phyloP scores from a whole-genome alignment of 2,888 invertebrate genomes.

The Elegia similella region DNA sequence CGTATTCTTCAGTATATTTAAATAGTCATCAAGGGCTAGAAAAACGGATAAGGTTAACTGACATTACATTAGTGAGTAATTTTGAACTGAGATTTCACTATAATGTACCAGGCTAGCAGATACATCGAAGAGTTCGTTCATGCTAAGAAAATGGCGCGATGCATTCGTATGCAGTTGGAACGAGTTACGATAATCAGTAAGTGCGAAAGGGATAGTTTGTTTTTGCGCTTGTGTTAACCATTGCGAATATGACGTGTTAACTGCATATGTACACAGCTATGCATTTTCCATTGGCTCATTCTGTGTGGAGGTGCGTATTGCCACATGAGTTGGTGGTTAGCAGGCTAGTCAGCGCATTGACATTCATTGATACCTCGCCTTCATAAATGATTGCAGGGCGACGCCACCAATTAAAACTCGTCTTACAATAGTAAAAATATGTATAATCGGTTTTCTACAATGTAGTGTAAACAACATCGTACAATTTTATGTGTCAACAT shows the following conservation, averaged over 20 bases:
- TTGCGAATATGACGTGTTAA: slow-evolving; percentile 47
- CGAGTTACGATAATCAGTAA: slow-evolving; percentile 38
- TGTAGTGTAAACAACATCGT: not conserved
- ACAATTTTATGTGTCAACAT: not conserved
- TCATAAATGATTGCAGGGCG: slow-evolving; percentile 3
- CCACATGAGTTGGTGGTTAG: slow-evolving; percentile 27
- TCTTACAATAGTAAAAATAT: not conserved
- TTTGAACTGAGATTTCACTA: slow-evolving; percentile 53
- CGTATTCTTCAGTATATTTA: not conserved
- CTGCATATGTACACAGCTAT: slow-evolving; percentile 41
- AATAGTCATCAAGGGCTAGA: not conserved
- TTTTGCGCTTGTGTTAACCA: slow-evolving; percentile 47
- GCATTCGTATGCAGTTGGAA: slow-evolving; percentile 63
- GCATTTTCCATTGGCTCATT: slow-evolving; percentile 45
- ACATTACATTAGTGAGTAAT: slow-evolving; percentile 21
- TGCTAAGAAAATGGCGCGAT: slow-evolving; percentile 56
- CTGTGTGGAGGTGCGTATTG: slow-evolving; percentile 35
- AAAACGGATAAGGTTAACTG: not conserved
- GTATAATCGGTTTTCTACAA: slow-evolving; percentile 28
- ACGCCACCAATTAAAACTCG: not conserved
- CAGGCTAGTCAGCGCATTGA: slow-evolving; percentile 12
- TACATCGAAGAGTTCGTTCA: slow-evolving; percentile 51
- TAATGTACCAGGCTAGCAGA: slow-evolving; percentile 63
- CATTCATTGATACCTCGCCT: slow-evolving; percentile 5
- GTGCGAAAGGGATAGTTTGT: slow-evolving; percentile 58